These are phyloP conservation scores for Cynopterus sphinx DNA, from an alignment of 2,797 vertebrate genomes.

Conservation along the genomic window DNA sequence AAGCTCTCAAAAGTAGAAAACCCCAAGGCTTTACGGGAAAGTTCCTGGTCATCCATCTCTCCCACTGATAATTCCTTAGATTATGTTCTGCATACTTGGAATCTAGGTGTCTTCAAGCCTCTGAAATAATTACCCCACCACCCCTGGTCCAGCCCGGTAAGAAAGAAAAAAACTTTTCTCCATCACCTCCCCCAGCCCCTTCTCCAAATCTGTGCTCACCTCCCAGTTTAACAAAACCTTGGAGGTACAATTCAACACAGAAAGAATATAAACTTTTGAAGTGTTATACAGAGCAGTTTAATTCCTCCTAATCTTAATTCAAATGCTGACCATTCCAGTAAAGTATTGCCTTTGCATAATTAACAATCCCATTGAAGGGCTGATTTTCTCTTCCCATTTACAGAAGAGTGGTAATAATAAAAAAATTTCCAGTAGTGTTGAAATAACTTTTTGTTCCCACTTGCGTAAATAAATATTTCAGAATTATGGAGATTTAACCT, in stretches of 20 bases:
- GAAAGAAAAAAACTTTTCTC: not conserved
- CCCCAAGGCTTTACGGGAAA: not conserved
- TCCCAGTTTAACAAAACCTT: not conserved
- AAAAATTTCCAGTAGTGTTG: not conserved
- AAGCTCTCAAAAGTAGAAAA: not conserved
- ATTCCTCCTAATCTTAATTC: not conserved
- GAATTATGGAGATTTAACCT: not conserved
- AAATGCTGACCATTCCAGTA: not conserved
- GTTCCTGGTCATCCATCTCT: not conserved
- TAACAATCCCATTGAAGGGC: not conserved
- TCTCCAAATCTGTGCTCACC: not conserved
- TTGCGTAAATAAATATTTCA: conserved; percentile 7
- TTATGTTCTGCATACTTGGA: not conserved
- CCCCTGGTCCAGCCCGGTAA: not conserved
- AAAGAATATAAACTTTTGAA: not conserved
- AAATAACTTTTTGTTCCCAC: not conserved
- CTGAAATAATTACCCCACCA: not conserved
- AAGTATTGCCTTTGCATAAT: not conserved
- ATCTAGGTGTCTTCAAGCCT: not conserved
- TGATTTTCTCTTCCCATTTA: not conserved
- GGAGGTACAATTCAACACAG: not conserved
- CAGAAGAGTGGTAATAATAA: not conserved
- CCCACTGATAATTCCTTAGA: not conserved
- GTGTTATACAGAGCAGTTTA: not conserved
- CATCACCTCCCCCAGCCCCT: accelerated